Evolutionary conservation across 64 coral and sea anemone species (phyloP), one percentile per base, ranked within the genome.

Genomic region (Montipora foliosa): DNA sequence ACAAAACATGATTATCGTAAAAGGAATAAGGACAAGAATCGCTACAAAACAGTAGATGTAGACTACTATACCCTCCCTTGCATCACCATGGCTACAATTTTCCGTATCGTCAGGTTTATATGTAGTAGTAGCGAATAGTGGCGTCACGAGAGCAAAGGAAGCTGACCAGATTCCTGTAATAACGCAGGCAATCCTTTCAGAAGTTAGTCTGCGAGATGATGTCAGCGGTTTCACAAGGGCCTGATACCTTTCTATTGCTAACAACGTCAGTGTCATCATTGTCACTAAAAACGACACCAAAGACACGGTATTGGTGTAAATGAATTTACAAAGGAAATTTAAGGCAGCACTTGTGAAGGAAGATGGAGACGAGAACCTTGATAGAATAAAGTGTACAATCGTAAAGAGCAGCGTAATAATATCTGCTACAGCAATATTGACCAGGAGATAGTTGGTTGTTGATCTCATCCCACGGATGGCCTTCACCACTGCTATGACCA

Each of bases 241-340:
- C 13, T 80, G 73, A 59, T 95, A 95, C 7, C 93, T 89, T 64
- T 95, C 93, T 9, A 95, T 59, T 17, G 93, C 88, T 21, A 95
- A 46, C 12, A 95, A 29, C 0, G 93, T 91, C 1, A 95, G 62
- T 1, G 93, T 95, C 11, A 90, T 13, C n/a, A 53, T 44, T 0
- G 90, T 92, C 1, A 83, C 90, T 16, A 87, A 44, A 24, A 86
- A 66, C 13, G 94, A 83, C 4, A 95, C 49, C 86, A 81, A 57
- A 3, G 85, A 78, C 7, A 95, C 12, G 21, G 53, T 89, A 24
- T 95, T 95, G 12, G 79, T 67, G 19, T 57, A 88, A 6, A 95
- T 19, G 49, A 95, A 95, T 48, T 91, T 95, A 82, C 94, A 95
- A 44, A 95, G 84, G 51, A 92, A 92, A 16, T 67, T 87, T 0